A percentile compares a stretch with the other conserved stretches of the same genome.
Evolutionary conservation across 92 coral and sea anemone genomes (phyloP).

Genomic region (Actinostola sp.): DNA sequence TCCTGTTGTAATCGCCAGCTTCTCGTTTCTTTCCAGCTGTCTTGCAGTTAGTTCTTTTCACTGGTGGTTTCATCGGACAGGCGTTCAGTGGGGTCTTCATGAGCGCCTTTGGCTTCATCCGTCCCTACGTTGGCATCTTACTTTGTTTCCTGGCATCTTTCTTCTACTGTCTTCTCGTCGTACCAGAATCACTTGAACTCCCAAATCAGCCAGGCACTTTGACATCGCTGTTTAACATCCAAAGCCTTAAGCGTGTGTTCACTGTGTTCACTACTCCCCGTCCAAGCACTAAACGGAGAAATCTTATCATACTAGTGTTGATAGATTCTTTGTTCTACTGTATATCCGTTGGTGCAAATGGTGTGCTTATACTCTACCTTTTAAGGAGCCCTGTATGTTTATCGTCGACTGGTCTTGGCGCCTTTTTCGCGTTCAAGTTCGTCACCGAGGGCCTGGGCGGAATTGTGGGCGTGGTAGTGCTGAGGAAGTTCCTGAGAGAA

Average conservation of each 20-base stretch:
- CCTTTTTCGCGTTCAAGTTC: constrained; percentile 58
- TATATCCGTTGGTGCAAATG: constrained; percentile 23
- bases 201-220: background rate
- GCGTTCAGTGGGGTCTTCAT: constrained; percentile 75
- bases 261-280: constrained; percentile 31
- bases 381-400: constrained; percentile 73
- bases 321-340: constrained; percentile 12
- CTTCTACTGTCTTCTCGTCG: constrained; percentile 49
- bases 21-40: constrained; percentile 40
- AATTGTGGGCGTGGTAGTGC: constrained; percentile 48
- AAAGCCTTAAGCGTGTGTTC: constrained; percentile 50
- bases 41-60: constrained; percentile 61
- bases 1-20: background rate
- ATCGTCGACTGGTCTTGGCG: constrained; percentile 70
- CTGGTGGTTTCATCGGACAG: constrained; percentile 80
- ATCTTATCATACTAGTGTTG: constrained; percentile 56
- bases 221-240: constrained; percentile 50
- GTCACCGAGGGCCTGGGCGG: constrained; percentile 67
- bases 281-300: constrained; percentile 30
- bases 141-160: constrained; percentile 50
- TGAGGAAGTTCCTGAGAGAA: constrained; percentile 57
- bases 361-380: constrained; percentile 47
- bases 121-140: constrained; percentile 61
- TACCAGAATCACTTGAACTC: constrained; percentile 72
- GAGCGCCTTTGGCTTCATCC: constrained; percentile 57